These are phyloP conservation scores for Formica aserva DNA, from an alignment of 2,888 invertebrate species.

Conservation along the genomic window DNA sequence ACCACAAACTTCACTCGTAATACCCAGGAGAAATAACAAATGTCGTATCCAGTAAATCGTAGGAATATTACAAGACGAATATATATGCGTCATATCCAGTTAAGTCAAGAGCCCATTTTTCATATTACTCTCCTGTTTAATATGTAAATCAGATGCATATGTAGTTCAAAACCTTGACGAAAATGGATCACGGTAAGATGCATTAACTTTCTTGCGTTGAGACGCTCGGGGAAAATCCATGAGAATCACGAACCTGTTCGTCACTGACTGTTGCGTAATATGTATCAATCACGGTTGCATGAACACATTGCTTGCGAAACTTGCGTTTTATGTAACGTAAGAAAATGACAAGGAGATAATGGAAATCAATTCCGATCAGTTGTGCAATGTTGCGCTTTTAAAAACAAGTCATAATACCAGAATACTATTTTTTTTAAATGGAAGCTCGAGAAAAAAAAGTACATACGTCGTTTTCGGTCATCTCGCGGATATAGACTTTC, in stretches of 20 bases:
- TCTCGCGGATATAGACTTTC: constrained; percentile 18
- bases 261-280: constrained; percentile 45
- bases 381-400: constrained; percentile 7
- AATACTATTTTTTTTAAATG: background rate
- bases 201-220: constrained; percentile 55
- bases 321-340: constrained; percentile 23
- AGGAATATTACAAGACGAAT: background rate
- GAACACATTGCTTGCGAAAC: constrained; percentile 4
- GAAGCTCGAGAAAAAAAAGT: background rate
- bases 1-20: background rate
- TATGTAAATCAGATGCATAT: constrained; percentile 19
- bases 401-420: background rate
- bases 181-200: constrained; percentile 68
- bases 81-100: constrained; percentile 14
- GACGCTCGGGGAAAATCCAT: constrained; percentile 33
- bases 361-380: constrained; percentile 15
- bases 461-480: background rate
- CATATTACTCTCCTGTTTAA: constrained; percentile 17
- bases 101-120: constrained; percentile 27
- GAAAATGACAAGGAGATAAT: constrained; percentile 25
- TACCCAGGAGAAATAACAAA: background rate
- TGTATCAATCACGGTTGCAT: constrained; percentile 42
- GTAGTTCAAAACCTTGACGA: constrained; percentile 56
- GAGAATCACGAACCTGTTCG: constrained; percentile 13
- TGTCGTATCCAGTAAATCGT: constrained; percentile 2